Evolutionary conservation across 2,113 vertebrate genomes (phyloP).

Genomic region (Sinocyclocheilus anophthalmus): DNA sequence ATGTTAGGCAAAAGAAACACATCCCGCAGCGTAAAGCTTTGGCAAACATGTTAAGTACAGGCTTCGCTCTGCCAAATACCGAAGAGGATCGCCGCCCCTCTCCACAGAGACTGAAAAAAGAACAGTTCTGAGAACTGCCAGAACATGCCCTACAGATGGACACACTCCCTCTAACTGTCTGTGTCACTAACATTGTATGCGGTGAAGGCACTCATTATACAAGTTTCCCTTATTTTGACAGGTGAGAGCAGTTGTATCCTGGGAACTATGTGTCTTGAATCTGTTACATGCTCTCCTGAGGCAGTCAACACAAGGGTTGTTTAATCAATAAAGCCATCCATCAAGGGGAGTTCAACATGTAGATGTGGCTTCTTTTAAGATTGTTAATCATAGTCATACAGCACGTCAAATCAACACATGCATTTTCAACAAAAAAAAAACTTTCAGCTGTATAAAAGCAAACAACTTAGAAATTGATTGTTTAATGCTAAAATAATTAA

Average conservation of each 20-base stretch:
- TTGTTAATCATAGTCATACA: not conserved
- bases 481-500: too few relatives aligned
- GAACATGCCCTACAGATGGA: constrained; percentile 60
- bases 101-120: constrained; percentile 58
- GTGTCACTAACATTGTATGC: not conserved
- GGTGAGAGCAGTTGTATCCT: constrained; percentile 46
- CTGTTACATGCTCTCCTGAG: constrained; percentile 29
- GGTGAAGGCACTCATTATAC: constrained; percentile 36
- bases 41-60: constrained; percentile 73
- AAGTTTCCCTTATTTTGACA: constrained; percentile 65
- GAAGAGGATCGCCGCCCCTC: constrained; percentile 55
- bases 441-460: too few relatives aligned
- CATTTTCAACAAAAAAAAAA: too few relatives aligned
- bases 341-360: not conserved
- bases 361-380: not conserved
- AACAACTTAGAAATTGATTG: too few relatives aligned
- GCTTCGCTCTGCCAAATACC: constrained; percentile 66
- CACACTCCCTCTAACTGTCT: constrained; percentile 26
- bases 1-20: constrained; percentile 54
- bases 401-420: not conserved
- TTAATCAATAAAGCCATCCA: not conserved
- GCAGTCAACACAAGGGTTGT: constrained; percentile 3
- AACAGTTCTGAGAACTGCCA: constrained; percentile 67
- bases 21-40: constrained; percentile 64
- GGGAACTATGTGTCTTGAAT: constrained; percentile 8